Conservation (phyloP, 2,113 vertebrate species). For the Menidia beryllina region DNA sequence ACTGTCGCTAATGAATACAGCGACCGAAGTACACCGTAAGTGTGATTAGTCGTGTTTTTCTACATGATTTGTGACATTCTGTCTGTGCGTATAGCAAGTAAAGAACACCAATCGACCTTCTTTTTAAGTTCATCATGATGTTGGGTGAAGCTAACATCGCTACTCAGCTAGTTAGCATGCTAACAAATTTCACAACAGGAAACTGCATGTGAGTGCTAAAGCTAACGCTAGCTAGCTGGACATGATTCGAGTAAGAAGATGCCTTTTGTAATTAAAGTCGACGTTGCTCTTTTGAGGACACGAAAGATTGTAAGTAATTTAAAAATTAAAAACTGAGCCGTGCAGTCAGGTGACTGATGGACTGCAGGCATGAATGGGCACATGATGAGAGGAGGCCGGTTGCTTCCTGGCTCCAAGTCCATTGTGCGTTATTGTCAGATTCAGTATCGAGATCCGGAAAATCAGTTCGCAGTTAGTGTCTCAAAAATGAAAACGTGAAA, state of each 20-base stretch:
- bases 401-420: conserved; percentile 39
- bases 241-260: not conserved
- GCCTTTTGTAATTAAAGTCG: not conserved
- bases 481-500: not conserved
- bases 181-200: conserved; percentile 67
- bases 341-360: conserved; percentile 15
- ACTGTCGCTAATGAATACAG: conserved; percentile 97
- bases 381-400: conserved; percentile 71
- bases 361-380: conserved; percentile 22
- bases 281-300: fast-evolving
- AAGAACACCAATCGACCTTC: not conserved
- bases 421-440: conserved; percentile 7
- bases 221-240: conserved; percentile 61
- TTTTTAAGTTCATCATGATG: not conserved
- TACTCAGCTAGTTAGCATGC: conserved; percentile 62
- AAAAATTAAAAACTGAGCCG: not conserved
- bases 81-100: too few relatives aligned
- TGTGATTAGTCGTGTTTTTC: conserved; percentile 8
- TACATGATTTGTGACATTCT: not conserved
- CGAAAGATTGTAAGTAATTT: not conserved
- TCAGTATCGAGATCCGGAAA: too few relatives aligned
- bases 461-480: not conserved
- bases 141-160: conserved; percentile 24
- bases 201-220: conserved; percentile 67
- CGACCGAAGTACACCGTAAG: conserved; percentile 96